Base-by-base conservation (phyloP, 2,888 invertebrate genomes). In the Thecophora atra region DNA sequence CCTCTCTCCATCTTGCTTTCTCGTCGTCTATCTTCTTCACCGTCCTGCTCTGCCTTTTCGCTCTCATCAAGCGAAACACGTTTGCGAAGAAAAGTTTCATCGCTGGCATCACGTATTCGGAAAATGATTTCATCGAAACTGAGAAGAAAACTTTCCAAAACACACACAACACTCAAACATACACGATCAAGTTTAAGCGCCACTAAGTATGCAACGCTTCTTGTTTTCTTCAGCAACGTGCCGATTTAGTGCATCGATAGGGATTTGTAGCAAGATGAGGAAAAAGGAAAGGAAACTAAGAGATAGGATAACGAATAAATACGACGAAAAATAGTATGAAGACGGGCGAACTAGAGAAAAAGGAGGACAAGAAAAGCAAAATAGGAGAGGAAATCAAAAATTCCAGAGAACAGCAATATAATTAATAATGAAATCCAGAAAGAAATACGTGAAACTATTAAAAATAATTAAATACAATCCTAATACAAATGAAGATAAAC, bases 171-270 rank as follows among this genome's bases (percentile, higher is more conserved):
- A 37, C 37, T 8, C 37, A 37, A 1, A 37, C 37, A 37, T 11
- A 37, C 37, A 37, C 51, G 6, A 21, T 11, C 37, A 68, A 60
- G 67, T 62, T 69, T 60, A 69, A 62, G 47, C 28, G 69, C 62
- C 69, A 60, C n/a, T 62, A 69, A 69, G 60, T 69, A 62, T 69
- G 47, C 30, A 69, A 69, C 30, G 44, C 60, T 62, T 69, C 28
- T 66, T 56, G 13, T 17, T 63, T 19, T 24, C 13, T 30, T 13
- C 28, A 17, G 30, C 26, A 26, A 42, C 47, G 69, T 58, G 62
- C 28, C 62, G 69, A 69, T 68, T 56, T 47, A n/a, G 58, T 58
- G 58, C 56, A 60, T 60, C 62, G 60, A 19, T 51, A 28, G 21
- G 62, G 60, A 62, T 26, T 52, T 52, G n/a, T 19, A 3, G 13